phyloP scores from a whole-genome alignment of 2,113 vertebrate species.

The Callospermophilus lateralis region DNA sequence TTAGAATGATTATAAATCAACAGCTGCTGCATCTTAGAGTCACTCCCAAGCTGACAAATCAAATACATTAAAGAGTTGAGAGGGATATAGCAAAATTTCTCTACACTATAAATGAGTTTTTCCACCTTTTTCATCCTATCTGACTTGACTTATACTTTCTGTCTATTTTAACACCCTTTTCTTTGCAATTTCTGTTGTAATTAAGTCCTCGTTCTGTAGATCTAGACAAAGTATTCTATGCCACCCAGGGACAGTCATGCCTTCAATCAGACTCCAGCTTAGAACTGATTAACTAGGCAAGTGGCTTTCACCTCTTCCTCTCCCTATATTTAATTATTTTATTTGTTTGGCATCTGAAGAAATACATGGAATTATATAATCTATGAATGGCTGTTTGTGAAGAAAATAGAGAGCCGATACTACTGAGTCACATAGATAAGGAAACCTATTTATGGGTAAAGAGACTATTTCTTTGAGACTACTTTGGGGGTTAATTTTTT shows the following conservation, averaged over 20 bases:
- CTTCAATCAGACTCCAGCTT: not conserved
- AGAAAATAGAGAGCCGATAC: constrained; percentile 51
- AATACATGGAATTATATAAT: not conserved
- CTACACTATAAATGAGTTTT: not conserved
- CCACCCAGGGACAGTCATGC: not conserved
- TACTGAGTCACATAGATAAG: not conserved
- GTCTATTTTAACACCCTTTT: not conserved
- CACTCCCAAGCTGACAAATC: not conserved
- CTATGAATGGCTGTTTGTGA: constrained; percentile 30
- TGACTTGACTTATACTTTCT: not conserved
- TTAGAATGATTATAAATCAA: constrained; percentile 22
- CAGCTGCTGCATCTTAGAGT: not conserved
- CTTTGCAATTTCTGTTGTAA: not conserved
- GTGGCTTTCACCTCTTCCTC: not conserved
- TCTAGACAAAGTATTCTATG: not conserved
- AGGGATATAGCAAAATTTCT: not conserved
- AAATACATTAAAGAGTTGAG: not conserved
- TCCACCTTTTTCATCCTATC: not conserved
- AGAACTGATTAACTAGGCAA: not conserved
- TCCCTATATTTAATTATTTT: not conserved
- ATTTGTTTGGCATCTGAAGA: constrained; percentile 16
- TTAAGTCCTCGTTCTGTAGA: constrained; percentile 9
- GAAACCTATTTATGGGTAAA: not conserved
- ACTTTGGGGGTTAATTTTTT: constrained; percentile 4
- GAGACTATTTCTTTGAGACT: constrained; percentile 43